Evolutionary conservation across 1,140 invertebrate species (phyloP), one percentile per base, ranked within the genome.

Genomic region (Vollenhovia emeryi): DNA sequence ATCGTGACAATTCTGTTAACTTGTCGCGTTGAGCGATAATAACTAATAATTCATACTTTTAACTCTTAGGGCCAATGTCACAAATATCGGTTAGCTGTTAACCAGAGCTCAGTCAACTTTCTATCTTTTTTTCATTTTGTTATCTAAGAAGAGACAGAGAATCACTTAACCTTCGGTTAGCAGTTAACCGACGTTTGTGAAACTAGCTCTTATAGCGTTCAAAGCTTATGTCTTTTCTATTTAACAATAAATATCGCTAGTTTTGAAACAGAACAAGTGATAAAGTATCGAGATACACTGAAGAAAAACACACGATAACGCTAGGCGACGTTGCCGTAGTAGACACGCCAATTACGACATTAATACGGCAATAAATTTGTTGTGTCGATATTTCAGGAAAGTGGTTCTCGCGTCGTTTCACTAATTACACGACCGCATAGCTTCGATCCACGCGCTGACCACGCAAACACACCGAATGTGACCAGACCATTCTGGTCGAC

Each of bases 401-500:
- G 55, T 27, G 33, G 48, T 59, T 73, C 48, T 73, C 50, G 66
- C 52, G n/a, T 82, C 50, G 66, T 57, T 82, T 82, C 66, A 43
- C 50, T 71, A 79, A 88, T 86, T 74, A 52, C 57, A 74, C 69
- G 48, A 62, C 48, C 50, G 30, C 59, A 75, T 21, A n/a, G 55
- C 9, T 55, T 66, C 40, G 62, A 86, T 88, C 69, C 75, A 82
- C 60, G 30, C 87, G 87, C 50, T 86, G 76, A 89, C 87, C 87
- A 82, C 43, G 87, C 75, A 79, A 60, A 62, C 87, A 68, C 83
- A 68, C 59, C 45, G 27, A 89, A 64, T 88, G 84, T 82, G 57
- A 85, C 64, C 69, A 86, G 87, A 82, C 71, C 55, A 84, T 87
- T 87, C 69, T 88, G 88, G 87, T 89, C 87, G 87, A 89, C 84